Evolutionary conservation across 2,797 vertebrate genomes (phyloP).

Genomic region (Macropus fuliginosus): DNA sequence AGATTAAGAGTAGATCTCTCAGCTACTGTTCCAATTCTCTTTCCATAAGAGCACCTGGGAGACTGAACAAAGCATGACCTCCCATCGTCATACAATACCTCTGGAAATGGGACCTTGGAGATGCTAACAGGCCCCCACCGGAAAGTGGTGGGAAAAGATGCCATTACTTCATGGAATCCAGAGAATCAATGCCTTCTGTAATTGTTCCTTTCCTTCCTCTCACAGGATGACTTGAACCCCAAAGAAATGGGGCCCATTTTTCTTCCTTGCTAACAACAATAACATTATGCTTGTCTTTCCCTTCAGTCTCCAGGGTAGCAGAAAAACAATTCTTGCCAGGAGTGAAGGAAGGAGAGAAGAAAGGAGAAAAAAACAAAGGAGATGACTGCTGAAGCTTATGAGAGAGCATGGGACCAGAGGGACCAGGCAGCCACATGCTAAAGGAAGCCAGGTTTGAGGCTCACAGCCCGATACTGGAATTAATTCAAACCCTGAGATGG

Average conservation of each 20-base stretch:
- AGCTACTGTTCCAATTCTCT: neutral
- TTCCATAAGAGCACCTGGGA: neutral
- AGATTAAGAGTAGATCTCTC: neutral
- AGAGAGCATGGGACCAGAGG: neutral
- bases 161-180: neutral
- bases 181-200: conserved; percentile 44
- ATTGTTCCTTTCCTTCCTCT: conserved; percentile 79
- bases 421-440: neutral
- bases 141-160: neutral
- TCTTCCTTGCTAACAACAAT: conserved; percentile 71
- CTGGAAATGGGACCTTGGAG: neutral
- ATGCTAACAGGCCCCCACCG: neutral
- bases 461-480: neutral
- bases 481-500: neutral
- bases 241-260: conserved; percentile 70
- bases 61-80: neutral
- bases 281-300: conserved; percentile 71
- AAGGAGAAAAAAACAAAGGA: conserved; percentile 35
- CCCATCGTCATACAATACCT: neutral
- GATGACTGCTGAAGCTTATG: neutral
- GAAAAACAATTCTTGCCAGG: conserved; percentile 74
- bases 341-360: conserved; percentile 73
- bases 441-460: neutral
- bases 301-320: conserved; percentile 65
- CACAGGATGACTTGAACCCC: conserved; percentile 72